Evolutionary conservation across 2,888 invertebrate genomes (phyloP).

Genomic region (Furcula furcula): DNA sequence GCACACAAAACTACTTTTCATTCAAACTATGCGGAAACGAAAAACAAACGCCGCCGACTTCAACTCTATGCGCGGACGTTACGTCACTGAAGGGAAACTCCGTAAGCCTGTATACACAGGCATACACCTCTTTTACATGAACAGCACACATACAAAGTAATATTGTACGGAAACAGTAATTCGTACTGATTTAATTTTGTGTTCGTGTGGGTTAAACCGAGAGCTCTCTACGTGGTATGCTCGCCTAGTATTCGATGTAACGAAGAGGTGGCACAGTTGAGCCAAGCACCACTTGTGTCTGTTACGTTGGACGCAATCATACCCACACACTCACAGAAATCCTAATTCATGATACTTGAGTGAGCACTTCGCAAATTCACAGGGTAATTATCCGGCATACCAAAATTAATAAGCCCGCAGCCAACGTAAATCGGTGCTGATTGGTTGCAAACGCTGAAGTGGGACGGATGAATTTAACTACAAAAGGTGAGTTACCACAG

Average conservation of each 20-base stretch:
- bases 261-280: conserved; percentile 60
- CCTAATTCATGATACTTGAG: conserved; percentile 68
- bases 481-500: conserved; percentile 61
- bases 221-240: conserved; percentile 43
- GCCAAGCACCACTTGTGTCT: conserved; percentile 50
- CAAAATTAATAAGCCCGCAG: conserved; percentile 72
- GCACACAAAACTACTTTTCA: conserved; percentile 58
- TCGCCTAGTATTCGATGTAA: conserved; percentile 68
- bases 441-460: conserved; percentile 67
- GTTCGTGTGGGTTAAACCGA: conserved; percentile 40
- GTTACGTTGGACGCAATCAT: conserved; percentile 55
- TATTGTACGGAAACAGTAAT: conserved; percentile 25
- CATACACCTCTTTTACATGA: conserved; percentile 29
- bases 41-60: conserved; percentile 47
- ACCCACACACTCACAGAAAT: conserved; percentile 39
- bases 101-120: conserved; percentile 37
- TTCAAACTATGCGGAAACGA: conserved; percentile 62
- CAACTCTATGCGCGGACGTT: conserved; percentile 51
- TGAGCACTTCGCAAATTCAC: conserved; percentile 72
- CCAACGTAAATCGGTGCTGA: conserved; percentile 68
- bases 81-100: conserved; percentile 53
- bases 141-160: conserved; percentile 26
- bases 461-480: conserved; percentile 79
- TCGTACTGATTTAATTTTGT: conserved; percentile 32
- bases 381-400: conserved; percentile 76